Base-by-base conservation (phyloP, 1,140 invertebrate species). In the Lepidurus packardi region DNA sequence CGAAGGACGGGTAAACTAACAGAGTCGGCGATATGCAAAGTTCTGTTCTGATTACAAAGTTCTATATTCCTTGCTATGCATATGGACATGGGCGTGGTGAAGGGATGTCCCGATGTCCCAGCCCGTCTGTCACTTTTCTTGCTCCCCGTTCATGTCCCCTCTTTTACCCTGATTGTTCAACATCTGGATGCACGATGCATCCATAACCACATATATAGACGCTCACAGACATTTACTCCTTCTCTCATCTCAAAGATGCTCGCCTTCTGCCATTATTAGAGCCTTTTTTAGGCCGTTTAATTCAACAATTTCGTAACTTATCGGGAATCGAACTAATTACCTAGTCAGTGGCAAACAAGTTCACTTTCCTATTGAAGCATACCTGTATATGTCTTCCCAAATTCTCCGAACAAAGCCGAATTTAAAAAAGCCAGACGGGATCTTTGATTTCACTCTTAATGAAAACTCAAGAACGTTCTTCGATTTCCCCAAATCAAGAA, bases 111-210 rank as follows among this genome's bases (percentile, higher is more conserved):
- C 53, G n/a, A 65, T 65, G 53, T 65, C 53, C 53, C 53, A 13
- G 53, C 21, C 53, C 53, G 53, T 65, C 53, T 65, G 53, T 65
- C 53, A 65, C 53, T 65, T 65, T 65, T 65, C 53, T 13, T 65
- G 16, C 21, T 65, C 21, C 53, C 53, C 53, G 34, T 65, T 8
- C 53, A 21, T 65, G 16, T 65, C 21, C 21, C 53, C 53, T 21
- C 53, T 65, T 65, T 65, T 65, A 65, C 21, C 53, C 13, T 65
- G 53, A 65, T 65, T 65, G 13, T 65, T 65, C 53, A 65, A 65
- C 53, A 65, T 65, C 53, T 65, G 53, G 53, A 21, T 65, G 53
- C 53, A 13, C 13, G 53, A 65, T n/a, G 16, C 53, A 65, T 21
- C 16, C 53, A 65, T 16, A 65, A 13, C 16, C 45, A 47, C 45